Evolutionary conservation across 2,888 invertebrate genomes (phyloP), one percentile per base, ranked within the genome.

Genomic region (Adineta ricciae): DNA sequence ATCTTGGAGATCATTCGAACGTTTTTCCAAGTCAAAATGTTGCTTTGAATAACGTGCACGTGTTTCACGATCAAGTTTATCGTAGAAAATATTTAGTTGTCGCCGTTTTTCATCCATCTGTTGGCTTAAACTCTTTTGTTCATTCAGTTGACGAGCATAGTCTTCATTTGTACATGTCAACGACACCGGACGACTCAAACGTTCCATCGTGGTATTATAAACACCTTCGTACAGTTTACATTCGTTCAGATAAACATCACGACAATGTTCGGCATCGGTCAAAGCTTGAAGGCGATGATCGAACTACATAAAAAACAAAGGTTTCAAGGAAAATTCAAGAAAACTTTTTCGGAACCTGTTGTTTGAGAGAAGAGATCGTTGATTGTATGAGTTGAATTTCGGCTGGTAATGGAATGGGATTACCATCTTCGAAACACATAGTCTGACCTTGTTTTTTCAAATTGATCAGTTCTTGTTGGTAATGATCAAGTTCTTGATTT

Each of bases 1-100:
- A 78, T 78, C 78, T 41, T 78, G 78, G 24, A 78, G n/a, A 78
- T 78, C 78, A 41, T 78, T 78, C 1, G 78, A 78, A 41, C 41
- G 38, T 41, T 41, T 78, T n/a, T 78, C 78, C 24, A 78, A 41
- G n/a, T 78, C 78, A 41, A n/a, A 4, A 78, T 78, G 41, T 24
- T 38, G 38, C 41, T 41, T 41, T n/a, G n/a, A 78, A 78, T 78
- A 78, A 41, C 78, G 78, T 78, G 38, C 1, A n/a, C 78, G 38
- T n/a, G 41, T 41, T 11, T 78, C 78, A n/a, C 41, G 41, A 78
- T 78, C 78, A n/a, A 78, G n/a, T 38, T 78, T 41, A 41, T 78
- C 78, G 11, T 41, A 78, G n/a, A 78, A 14, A 41, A 41, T 0
- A 78, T 78, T 78, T 16, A 78, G 14, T 1, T 32, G 38, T n/a